Base-by-base conservation (phyloP, 1,140 invertebrate genomes). In the Rhopalosiphum maidis region DNA sequence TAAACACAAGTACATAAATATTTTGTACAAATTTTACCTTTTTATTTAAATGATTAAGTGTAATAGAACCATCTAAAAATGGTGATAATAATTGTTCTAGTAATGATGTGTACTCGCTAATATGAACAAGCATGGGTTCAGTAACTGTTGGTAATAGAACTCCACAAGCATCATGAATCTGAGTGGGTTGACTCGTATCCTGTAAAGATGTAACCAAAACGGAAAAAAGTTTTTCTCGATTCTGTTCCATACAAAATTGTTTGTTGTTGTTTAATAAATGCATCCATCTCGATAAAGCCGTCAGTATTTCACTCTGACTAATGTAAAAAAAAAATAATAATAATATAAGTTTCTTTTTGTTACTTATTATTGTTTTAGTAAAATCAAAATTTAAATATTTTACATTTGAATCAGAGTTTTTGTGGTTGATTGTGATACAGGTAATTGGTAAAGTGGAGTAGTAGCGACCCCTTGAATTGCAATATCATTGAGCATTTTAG, bases 251-350 rank as follows among this genome's bases (percentile, higher is more conserved):
- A 94, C 51, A 94, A 87, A 93, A 88, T 91, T 77, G 94, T 94
- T 93, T 94, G 23, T 94, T 94, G 83, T 94, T 94, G 6, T 94
- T 94, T 91, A 96, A 95, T 96, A 97, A 97, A 94, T 96, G 96
- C 94, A 96, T 96, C 96, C 96, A 97, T 0, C 97, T 96, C 95
- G 97, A 96, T 43, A 97, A 95, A 9, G 97, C 96, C 23, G 96
- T 97, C 60, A 97, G 95, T 37, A 96, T 95, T 95, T 97, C 96
- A 77, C 96, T 96, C 95, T 97, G 96, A n/a, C 97, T 97, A 94
- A 22, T 95, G 94, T 46, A 68, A 90, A 41, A 88, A 41, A 88
- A 25, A 22, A 7, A 43, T 25, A 51, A 11, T 37, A 41, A 25
- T 55, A 37, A 37, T n/a, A 48, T 9, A n/a, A 43, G 0, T 18